These are phyloP conservation scores for Abrostola tripartita DNA, from an alignment of 2,888 invertebrate genomes.

Conservation along the genomic window DNA sequence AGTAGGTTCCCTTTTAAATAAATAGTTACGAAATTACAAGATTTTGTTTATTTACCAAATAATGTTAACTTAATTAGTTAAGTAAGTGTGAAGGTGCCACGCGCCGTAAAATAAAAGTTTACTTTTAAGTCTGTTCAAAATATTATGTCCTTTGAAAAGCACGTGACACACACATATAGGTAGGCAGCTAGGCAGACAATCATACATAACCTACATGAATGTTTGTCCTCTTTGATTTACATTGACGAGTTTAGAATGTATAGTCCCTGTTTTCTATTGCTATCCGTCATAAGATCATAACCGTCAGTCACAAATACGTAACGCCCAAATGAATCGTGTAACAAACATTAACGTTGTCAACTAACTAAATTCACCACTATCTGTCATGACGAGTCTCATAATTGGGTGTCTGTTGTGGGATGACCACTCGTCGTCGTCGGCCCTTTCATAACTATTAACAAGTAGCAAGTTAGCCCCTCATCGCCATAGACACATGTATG, in stretches of 20 bases:
- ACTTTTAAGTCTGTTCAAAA: no score
- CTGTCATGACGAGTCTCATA: slow-evolving; percentile 66
- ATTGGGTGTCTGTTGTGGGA: slow-evolving; percentile 68
- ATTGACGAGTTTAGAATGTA: neutral
- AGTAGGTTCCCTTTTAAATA: no score
- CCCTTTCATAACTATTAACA: slow-evolving; percentile 78
- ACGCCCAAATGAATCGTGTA: slow-evolving; percentile 25
- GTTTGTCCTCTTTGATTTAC: neutral
- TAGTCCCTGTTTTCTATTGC: neutral
- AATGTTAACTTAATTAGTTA: no score
- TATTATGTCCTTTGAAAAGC: no score
- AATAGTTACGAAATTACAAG: no score
- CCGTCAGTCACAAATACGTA: slow-evolving; percentile 2
- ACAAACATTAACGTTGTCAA: slow-evolving; percentile 34
- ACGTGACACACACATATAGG: no score
- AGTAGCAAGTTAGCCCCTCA: slow-evolving; percentile 79
- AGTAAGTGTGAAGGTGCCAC: no score
- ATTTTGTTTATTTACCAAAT: no score
- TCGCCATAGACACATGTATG: slow-evolving; percentile 79
- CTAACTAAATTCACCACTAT: slow-evolving; percentile 51
- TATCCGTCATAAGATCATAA: neutral
- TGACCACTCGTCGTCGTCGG: slow-evolving; percentile 69
- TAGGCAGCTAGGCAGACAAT: no score
- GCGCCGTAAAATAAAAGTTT: no score
- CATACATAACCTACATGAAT: no score